Evolutionary conservation across 2,888 invertebrate species (phyloP).

Genomic region (Caenorhabditis drosophilae): DNA sequence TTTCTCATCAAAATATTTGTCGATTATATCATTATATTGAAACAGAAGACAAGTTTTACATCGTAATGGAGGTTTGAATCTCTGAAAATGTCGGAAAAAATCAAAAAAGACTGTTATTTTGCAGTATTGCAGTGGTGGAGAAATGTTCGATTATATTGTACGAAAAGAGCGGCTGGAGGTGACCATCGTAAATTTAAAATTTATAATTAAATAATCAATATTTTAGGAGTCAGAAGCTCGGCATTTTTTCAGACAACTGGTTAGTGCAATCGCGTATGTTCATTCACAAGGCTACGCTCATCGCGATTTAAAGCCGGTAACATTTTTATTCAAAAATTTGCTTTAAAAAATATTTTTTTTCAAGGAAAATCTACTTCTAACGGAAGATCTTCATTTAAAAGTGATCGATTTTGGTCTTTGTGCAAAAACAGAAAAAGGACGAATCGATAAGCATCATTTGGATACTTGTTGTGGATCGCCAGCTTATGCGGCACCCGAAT

Average conservation of each 20-base stretch:
- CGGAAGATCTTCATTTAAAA: constrained; percentile 80
- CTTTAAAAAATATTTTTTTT: constrained; percentile 1
- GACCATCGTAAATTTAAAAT: constrained; percentile 35
- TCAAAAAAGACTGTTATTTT: constrained; percentile 7
- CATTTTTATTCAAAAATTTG: background rate
- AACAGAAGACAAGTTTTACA: constrained; percentile 78
- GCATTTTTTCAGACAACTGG: constrained; percentile 81
- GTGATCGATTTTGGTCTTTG: constrained; percentile 85
- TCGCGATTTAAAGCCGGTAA: constrained; percentile 82
- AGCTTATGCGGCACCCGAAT: constrained; percentile 73
- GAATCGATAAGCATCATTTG: constrained; percentile 45
- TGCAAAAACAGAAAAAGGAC: constrained; percentile 74
- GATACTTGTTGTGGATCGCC: constrained; percentile 71
- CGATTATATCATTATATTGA: constrained; percentile 82
- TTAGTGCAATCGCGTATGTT: constrained; percentile 81
- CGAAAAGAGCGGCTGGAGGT: constrained; percentile 79
- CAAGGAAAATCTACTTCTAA: constrained; percentile 81
- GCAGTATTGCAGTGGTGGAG: constrained; percentile 81
- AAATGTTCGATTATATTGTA: constrained; percentile 84
- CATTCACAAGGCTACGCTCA: constrained; percentile 81
- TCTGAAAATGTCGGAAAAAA: background rate
- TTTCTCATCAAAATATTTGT: constrained; percentile 75
- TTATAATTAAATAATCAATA: background rate
- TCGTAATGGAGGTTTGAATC: constrained; percentile 77
- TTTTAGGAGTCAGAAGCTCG: constrained; percentile 75